Conservation (phyloP, 2,888 invertebrate genomes). For the Hypselothyrea guttata region DNA sequence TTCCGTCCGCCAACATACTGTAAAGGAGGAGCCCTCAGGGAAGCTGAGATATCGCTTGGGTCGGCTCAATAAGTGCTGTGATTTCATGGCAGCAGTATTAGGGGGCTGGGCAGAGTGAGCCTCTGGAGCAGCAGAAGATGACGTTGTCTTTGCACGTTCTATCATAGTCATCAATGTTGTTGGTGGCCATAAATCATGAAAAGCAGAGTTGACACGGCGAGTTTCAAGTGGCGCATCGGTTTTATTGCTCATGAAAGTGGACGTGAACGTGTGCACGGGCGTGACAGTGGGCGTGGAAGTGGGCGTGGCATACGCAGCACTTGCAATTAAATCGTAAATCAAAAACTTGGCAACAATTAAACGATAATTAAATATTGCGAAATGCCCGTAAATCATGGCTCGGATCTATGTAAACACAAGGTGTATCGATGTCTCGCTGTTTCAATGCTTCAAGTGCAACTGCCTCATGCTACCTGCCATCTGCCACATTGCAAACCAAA, state of each 20-base stretch:
- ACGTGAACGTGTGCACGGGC: not conserved
- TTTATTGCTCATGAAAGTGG: conserved; percentile 35
- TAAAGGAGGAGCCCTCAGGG: conserved; percentile 84
- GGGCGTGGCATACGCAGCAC: conserved; percentile 42
- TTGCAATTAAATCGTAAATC: conserved; percentile 77
- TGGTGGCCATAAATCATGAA: conserved; percentile 67
- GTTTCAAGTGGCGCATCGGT: conserved; percentile 26
- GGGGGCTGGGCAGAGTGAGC: not conserved
- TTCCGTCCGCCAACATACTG: conserved; percentile 80
- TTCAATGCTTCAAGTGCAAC: conserved; percentile 31
- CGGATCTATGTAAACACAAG: not conserved
- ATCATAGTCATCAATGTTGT: conserved; percentile 71
- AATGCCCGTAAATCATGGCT: conserved; percentile 67
- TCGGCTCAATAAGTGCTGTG: conserved; percentile 60
- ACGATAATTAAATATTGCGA: conserved; percentile 71
- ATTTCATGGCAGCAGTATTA: not conserved
- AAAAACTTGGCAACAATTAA: conserved; percentile 71
- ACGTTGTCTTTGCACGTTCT: conserved; percentile 57
- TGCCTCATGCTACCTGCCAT: not conserved
- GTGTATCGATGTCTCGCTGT: conserved; percentile 25
- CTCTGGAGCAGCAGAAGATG: conserved; percentile 17
- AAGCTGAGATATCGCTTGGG: conserved; percentile 83
- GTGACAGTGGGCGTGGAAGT: conserved; percentile 12
- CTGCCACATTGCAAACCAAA: not conserved
- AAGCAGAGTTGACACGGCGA: conserved; percentile 33